Base-by-base conservation (phyloP, 2,113 vertebrate species). In the Camelus dromedarius region DNA sequence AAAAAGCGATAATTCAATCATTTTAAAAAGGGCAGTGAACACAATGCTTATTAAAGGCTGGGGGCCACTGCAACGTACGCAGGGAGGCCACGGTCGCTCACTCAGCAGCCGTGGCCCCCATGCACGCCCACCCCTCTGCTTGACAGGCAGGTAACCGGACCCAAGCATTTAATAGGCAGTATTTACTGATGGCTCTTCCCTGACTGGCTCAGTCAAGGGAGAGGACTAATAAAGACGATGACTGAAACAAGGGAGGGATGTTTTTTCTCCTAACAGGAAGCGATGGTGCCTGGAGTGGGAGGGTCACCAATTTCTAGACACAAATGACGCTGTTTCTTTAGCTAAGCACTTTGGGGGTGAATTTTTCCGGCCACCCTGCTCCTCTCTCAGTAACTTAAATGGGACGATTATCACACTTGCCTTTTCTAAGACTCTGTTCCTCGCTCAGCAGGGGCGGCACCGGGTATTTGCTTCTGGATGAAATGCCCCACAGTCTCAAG, bases 1-100 rank as follows among this genome's bases (percentile, higher is more conserved):
- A 98, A 98, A 98, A 97, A 97, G 96, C 89, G 97, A 98, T 98
- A 98, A 98, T 98, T 98, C 97, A 98, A 98, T 98, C 90, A 87
- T 98, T 98, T 98, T 98, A 94, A 97, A 96, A 98, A 98, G 97
- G 97, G 83, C 95, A 97, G 52, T 3, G 56, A 97, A 98, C 97
- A 98, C 80, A 97, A 97, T 12, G 86, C 93, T 98, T 98, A 98
- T 98, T 98, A 98, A 98, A 98, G 97, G 5, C 96, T 96, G 70
- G 86, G 67, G 98, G 91, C 69, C 50, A 26, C 94, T 97, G 95
- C 98, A 95, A 93, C 98, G 82, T 97, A 95, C 38, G 62, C 16
- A 67, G 93, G 86, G 90, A 98, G 89, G 73, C 97, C 93, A 92
- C 64, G 97, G 98, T 97, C 4, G 72, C 97, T 66, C 66, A 69